Evolutionary conservation across 2,113 vertebrate species (phyloP), one percentile per base, ranked within the genome.

Genomic region (Misgurnus mizolepis): DNA sequence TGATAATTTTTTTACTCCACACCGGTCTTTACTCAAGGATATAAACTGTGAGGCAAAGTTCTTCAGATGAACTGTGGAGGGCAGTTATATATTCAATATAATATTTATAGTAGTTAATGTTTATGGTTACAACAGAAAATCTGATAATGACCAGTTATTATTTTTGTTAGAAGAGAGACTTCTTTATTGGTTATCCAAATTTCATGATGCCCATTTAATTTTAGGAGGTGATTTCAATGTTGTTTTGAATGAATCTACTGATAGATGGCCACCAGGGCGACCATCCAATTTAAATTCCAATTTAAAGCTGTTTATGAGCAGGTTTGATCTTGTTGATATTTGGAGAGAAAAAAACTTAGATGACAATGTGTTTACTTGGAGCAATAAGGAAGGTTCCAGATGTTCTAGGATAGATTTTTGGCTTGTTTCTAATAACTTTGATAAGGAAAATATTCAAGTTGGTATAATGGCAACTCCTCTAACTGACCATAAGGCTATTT

Each of bases 361-460:
- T 45, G 8, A 67, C 43, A 67, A 1, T 43, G 17, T 10, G 17
- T 45, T 17, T 66, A 66, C 39, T 66, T 66, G 39, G 64, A 66
- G 39, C 43, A 43, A 66, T 4, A 66, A 66, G 4, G 40, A 67
- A 43, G 40, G 17, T 4, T 47, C 53, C 17, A 15, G 11, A 10
- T 0, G 14, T 58, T 79, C 41, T 3, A 50, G 14, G 27, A 60
- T 79, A 27, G 40, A 79, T 43, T 79, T 79, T 55, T 69, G 40
- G 65, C 27, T 79, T 45, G 27, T 79, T 15, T 58, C 76, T 15
- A 7, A 69, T 5, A 2, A 3, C 34, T 17, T 79, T 34, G 7
- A 40, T 69, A 6, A 45, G 10, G 7, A 56, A 3, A 56, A 53
- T n/a, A 56, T 56, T 43, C 0, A 0, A 1, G 53, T 58, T 60